These are phyloP conservation scores for Cheilosia vernalis DNA, from an alignment of 2,888 invertebrate genomes.

Conservation along the genomic window DNA sequence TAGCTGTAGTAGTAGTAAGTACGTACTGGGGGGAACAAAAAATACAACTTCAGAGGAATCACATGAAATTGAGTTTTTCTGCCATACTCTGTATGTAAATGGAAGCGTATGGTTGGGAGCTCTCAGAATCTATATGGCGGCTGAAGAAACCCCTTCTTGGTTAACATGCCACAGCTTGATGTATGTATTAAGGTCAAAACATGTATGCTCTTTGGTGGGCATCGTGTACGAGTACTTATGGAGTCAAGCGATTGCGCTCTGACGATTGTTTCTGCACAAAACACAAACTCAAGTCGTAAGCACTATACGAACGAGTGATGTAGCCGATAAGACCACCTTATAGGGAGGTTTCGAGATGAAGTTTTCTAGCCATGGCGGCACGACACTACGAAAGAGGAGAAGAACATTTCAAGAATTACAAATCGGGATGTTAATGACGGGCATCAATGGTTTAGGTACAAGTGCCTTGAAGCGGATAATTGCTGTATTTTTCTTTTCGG, in stretches of 20 bases:
- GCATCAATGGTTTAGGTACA: too few species aligned
- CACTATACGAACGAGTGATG: conserved; percentile 25
- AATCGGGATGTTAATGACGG: too few species aligned
- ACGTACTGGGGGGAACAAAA: background rate
- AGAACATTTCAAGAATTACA: background rate
- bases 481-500: too few species aligned
- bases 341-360: conserved; percentile 18
- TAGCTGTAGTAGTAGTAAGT: conserved; percentile 24
- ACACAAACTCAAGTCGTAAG: conserved; percentile 20
- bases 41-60: conserved; percentile 25
- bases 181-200: conserved; percentile 74
- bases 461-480: too few species aligned
- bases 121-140: conserved; percentile 46
- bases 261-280: conserved; percentile 34
- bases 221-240: conserved; percentile 53
- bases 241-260: conserved; percentile 58
- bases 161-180: conserved; percentile 58
- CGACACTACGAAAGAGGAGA: background rate
- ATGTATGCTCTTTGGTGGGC: conserved; percentile 58
- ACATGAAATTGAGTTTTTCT: conserved; percentile 59
- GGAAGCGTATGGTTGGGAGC: conserved; percentile 5
- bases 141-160: conserved; percentile 65
- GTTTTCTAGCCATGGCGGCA: conserved; percentile 2
- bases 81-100: conserved; percentile 36
- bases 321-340: conserved; percentile 16